phyloP scores from a whole-genome alignment of 2,797 vertebrate species.

The Onychomys arenicola region DNA sequence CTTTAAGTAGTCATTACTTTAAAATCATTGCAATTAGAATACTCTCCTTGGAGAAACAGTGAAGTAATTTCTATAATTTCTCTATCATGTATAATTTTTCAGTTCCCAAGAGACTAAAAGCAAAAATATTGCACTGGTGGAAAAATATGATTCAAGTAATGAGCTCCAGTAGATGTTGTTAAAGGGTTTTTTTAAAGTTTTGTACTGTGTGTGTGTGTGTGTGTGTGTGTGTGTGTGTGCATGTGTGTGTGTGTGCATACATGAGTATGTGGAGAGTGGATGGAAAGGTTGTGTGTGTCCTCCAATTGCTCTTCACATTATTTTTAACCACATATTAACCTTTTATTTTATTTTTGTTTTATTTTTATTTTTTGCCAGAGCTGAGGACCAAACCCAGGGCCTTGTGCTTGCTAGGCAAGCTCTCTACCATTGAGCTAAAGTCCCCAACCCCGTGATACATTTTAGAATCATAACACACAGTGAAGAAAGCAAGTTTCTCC shows the following conservation, averaged over 20 bases:
- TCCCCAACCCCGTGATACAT: no score
- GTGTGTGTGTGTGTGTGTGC: not conserved
- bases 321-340: not conserved
- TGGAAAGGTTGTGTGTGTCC: not conserved
- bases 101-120: not conserved
- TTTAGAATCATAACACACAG: not conserved
- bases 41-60: not conserved
- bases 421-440: no score
- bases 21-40: not conserved
- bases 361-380: no score
- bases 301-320: not conserved
- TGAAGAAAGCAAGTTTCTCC: not conserved
- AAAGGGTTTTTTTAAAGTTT: not conserved
- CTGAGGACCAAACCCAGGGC: no score
- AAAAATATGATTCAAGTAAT: not conserved
- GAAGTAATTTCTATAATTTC: conserved; percentile 32
- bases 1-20: not conserved
- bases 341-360: no score
- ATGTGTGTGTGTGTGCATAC: not conserved
- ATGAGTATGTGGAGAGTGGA: not conserved
- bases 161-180: not conserved
- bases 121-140: not conserved
- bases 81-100: conserved; percentile 20
- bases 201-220: not conserved
- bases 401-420: no score